phyloP scores from a whole-genome alignment of 2,113 vertebrate species.

The Raja brachyura region DNA sequence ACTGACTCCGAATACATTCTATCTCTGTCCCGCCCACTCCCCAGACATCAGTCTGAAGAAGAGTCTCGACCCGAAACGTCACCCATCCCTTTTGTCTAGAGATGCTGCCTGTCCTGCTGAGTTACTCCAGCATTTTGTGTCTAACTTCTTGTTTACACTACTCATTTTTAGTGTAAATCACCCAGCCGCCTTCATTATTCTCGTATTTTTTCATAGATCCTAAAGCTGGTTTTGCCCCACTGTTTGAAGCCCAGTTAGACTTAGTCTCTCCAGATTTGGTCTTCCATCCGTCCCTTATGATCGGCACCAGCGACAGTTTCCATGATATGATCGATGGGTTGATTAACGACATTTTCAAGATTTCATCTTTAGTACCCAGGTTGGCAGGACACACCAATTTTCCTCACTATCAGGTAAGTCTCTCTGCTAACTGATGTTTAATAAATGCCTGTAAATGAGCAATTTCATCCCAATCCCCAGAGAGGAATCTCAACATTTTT shows the following conservation, averaged over 20 bases:
- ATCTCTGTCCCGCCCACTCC: too few relatives aligned
- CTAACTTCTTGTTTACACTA: not conserved
- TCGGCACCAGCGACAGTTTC: slow-evolving; percentile 58
- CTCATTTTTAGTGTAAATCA: not conserved
- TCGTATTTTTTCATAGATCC: slow-evolving; percentile 56
- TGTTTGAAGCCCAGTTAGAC: slow-evolving; percentile 77
- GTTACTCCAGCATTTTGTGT: too few relatives aligned
- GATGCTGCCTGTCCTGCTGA: too few relatives aligned
- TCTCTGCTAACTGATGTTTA: not conserved
- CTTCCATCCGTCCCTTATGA: slow-evolving; percentile 76
- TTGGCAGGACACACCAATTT: slow-evolving; percentile 54
- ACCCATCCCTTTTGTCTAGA: too few relatives aligned
- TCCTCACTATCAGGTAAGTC: slow-evolving; percentile 78
- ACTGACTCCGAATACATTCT: too few relatives aligned
- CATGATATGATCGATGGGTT: slow-evolving; percentile 69
- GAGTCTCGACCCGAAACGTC: too few relatives aligned
- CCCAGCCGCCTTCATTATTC: not conserved
- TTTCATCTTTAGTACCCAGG: slow-evolving; percentile 71
- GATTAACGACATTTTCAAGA: slow-evolving; percentile 63
- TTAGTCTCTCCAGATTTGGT: slow-evolving; percentile 71
- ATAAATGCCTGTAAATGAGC: not conserved
- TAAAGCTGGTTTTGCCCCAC: slow-evolving; percentile 55
- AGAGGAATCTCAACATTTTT: not conserved
- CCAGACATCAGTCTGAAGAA: too few relatives aligned
- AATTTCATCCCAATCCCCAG: not conserved